Evolutionary conservation across 2,888 invertebrate species (phyloP).

Genomic region (Cynaeus angustus): DNA sequence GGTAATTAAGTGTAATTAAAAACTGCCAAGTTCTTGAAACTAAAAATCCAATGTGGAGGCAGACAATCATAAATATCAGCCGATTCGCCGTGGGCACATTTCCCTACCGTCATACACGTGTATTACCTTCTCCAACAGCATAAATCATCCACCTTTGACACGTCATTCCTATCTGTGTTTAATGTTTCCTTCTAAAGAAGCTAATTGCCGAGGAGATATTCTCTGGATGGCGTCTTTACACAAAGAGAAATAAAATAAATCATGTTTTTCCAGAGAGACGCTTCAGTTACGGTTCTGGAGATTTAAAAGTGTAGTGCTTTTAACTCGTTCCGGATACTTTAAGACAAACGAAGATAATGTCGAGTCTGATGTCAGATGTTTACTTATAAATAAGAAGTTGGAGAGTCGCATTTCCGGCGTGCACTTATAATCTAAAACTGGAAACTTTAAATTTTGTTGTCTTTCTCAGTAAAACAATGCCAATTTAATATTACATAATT

Average conservation of each 20-base stretch:
- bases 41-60: no score
- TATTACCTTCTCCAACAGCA: not conserved
- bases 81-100: no score
- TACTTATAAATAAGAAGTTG: slow-evolving; percentile 19
- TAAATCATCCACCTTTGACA: not conserved
- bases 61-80: no score
- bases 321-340: slow-evolving; percentile 42
- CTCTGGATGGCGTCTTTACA: not conserved
- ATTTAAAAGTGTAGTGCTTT: slow-evolving; percentile 36
- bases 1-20: slow-evolving; percentile 1
- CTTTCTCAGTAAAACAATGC: no score
- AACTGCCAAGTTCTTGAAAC: not conserved
- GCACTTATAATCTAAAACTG: not conserved
- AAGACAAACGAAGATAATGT: slow-evolving; percentile 42
- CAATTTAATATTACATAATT: no score
- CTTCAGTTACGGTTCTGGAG: slow-evolving; percentile 3
- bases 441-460: not conserved
- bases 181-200: not conserved
- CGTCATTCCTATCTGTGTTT: not conserved
- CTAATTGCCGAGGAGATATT: slow-evolving; percentile 1
- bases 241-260: slow-evolving; percentile 4
- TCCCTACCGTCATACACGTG: not conserved
- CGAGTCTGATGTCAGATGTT: slow-evolving; percentile 34
- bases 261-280: slow-evolving; percentile 4
- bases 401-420: slow-evolving; percentile 5